Base-by-base conservation (phyloP, 2,797 vertebrate species). In the Astyanax mexicanus region DNA sequence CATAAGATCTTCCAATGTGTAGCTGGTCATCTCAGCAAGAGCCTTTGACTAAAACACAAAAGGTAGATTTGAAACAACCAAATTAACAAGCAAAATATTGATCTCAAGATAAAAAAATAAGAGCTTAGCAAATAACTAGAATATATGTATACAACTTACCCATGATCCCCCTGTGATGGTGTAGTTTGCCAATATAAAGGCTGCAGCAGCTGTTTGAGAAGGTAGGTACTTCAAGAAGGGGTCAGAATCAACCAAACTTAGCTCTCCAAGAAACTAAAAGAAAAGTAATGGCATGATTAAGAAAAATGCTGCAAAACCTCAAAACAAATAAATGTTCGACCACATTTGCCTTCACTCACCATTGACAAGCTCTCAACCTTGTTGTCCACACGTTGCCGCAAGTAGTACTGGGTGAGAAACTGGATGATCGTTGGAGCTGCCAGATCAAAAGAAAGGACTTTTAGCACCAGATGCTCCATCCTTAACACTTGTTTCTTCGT, bases 401-500 rank as follows among this genome's bases (percentile, higher is more conserved):
- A 89, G 83, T 98, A 95, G 84, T 98, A 99, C 79, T 99, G 97
- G 5, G 95, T 95, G 85, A 99, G 97, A 85, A 99, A 99, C 88
- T 99, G 98, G 88, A 94, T 93, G 79, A 99, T 95, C 0, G 97
- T 99, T 42, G 98, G 98, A 32, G 95, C 94, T 0, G 98, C 97
- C 81, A 99, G 94, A 86, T 99, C 97, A 90, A 99, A 99, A 0
- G 97, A 96, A 45, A 99, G 94, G 77, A 99, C 98, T 87, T 98
- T 99, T 0, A 99, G 91, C 81, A 99, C 95, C 82, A 99, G 91
- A 82, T 99, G 97, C 89, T 99, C 98, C 98, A 99, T 99, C 86
- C 95, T 93, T 35, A 99, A 89, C 87, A 99, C 98, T 85, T 99
- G 98, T 81, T 99, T 98, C 92, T 98, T 99, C 3, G 96, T 96